Base-by-base conservation (phyloP, 2,113 vertebrate species). In the Hyperoodon ampullatus region DNA sequence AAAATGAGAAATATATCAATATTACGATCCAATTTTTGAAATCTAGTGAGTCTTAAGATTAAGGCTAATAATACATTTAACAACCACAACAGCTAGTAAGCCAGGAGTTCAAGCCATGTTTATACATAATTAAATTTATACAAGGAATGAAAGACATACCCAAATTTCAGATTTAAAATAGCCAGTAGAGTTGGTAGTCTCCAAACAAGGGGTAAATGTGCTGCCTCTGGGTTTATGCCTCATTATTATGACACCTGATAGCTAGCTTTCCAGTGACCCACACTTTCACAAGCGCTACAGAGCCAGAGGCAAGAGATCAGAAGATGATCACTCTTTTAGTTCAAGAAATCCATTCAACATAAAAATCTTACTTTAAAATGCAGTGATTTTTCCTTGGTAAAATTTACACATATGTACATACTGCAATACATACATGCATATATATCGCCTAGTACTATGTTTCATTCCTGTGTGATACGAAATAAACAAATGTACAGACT, bases 1-100 rank as follows among this genome's bases (percentile, higher is more conserved):
- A 97, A 96, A 97, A 97, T 97, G 97, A 98, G 94, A 97, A 97
- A 96, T 93, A 88, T 39, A 97, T 81, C 91, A 97, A 92, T 80
- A 93, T 97, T 94, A 97, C 72, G 96, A 95, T 97, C 90, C 94
- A 85, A 90, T 26, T 95, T 94, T 85, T 71, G 72, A 96, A 97
- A 93, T 77, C 78, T 96, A 87, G 93, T 95, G 95, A 93, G 70
- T 91, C 81, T 96, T 95, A 86, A 92, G 85, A 95, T 75, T 74
- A 97, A 86, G 82, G 88, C 53, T 80, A 97, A 92, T 66, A 94
- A 92, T 66, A 94, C 74, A 96, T 75, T 94, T 66, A 96, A 89
- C 15, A 94, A 94, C 44, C 42, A 90, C 35, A 90, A 82, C 26
- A 82, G 74, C 30, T 77, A 96, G 92, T 28, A 94, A 96, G 77